phyloP scores from a whole-genome alignment of 2,888 invertebrate species.

The Drosophila longiperda region DNA sequence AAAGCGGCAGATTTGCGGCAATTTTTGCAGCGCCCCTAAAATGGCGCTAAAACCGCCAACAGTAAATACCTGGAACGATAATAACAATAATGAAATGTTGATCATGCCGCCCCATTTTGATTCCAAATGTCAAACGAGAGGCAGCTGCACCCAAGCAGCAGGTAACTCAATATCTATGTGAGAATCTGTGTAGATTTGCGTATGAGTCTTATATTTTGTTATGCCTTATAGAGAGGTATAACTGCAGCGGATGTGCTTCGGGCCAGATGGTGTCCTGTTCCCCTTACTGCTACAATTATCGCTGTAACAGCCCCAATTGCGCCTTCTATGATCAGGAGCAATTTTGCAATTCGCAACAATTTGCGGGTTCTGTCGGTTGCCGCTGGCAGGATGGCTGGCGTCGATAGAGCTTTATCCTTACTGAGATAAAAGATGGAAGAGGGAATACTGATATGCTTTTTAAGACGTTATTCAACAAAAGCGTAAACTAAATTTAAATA shows the following conservation, averaged over 20 bases:
- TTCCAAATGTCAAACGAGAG: conserved; percentile 32
- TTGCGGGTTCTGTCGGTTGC: conserved; percentile 59
- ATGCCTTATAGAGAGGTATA: conserved; percentile 32
- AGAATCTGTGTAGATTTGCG: background rate
- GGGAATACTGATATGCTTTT: background rate
- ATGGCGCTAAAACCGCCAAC: conserved; percentile 65
- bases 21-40: conserved; percentile 67
- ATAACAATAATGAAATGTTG: conserved; percentile 26
- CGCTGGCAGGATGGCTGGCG: conserved; percentile 70
- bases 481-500: background rate
- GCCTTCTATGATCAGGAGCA: conserved; percentile 64
- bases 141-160: conserved; percentile 44
- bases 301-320: conserved; percentile 66
- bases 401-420: background rate
- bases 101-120: conserved; percentile 65
- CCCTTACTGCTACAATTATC: conserved; percentile 68
- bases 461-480: background rate
- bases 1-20: conserved; percentile 69
- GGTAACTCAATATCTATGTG: conserved; percentile 36
- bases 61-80: conserved; percentile 39
- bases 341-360: conserved; percentile 58
- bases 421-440: too few species aligned
- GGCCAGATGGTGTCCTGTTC: conserved; percentile 53
- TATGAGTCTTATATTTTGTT: background rate
- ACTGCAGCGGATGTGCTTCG: conserved; percentile 76